Evolutionary conservation across 2,113 vertebrate genomes (phyloP), one percentile per base, ranked within the genome.

Genomic region (Chascanopsetta lugubris): DNA sequence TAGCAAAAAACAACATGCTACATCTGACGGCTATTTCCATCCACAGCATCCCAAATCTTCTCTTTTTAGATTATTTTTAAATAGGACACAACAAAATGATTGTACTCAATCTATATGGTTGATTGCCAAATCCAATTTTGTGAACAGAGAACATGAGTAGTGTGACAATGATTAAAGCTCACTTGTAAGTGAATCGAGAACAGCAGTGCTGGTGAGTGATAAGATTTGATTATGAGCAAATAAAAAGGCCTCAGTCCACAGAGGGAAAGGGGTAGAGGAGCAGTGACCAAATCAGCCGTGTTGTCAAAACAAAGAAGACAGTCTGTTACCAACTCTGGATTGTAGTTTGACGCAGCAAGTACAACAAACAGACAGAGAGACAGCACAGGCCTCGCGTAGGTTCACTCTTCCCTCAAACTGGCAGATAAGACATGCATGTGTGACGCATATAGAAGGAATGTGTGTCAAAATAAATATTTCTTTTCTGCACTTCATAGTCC

Each of bases 391-490:
- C 25, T 36, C 22, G n/a, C 9, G 32, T n/a, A 43, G 59, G 49
- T 43, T 68, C 57, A 58, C 11, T 57, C 27, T 40, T 58, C 27
- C 57, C 74, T 69, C 26, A 42, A 63, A 85, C 63, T 42, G 5
- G 26, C 72, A 76, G 83, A 85, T 84, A 86, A 58, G 61, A 57
- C 21, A 51, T 75, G 74, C 51, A 73, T 64, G 66, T 79, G 73
- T 87, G 85, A 88, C 75, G 13, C 83, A 76, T 72, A 60, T 60
- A 51, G 36, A 81, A 89, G 80, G 87, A 90, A 91, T 69, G 76
- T 38, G 40, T 20, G 17, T 80, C 77, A 83, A 82, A 87, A 85
- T 85, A 87, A 87, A 83, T 66, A 47, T 53, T 72, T 83, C 51
- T 82, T 84, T 82, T 83, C 75, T 80, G 74, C 61, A 69, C 77